Base-by-base conservation (phyloP, 2,888 invertebrate species). In the Zeuzera pyrina region DNA sequence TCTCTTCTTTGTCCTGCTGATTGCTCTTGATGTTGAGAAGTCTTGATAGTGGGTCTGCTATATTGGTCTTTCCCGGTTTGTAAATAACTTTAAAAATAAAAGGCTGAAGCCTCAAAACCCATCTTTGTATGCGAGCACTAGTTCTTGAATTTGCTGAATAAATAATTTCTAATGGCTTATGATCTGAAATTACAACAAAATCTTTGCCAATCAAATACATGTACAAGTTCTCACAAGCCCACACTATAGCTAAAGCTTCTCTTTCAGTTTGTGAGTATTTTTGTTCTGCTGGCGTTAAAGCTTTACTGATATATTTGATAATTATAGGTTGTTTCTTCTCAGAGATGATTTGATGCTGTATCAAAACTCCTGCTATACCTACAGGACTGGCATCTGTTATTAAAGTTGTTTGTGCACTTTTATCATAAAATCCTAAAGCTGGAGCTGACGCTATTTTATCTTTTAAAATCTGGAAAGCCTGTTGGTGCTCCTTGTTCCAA, bases 31-130 rank as follows among this genome's bases (percentile, higher is more conserved):
- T 33, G 8, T 36, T 12, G 2, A 30, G 8, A 2, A 36, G 26
- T 13, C 36, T 22, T 1, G 31, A 34, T 11, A 32, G 1, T 7
- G 36, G 27, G 11, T 39, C 36, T 3, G 35, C 35, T 14, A 35
- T 35, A 10, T 38, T 38, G 12, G 5, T 34, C 21, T 36, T 39
- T 13, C 36, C 36, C 7, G 39, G 34, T 23, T 30, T 34, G 15
- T 39, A 34, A 6, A 27, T 25, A 1, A 39, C 35, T 11, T 39
- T 35, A 16, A 35, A 39, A 6, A 23, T 27, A 26, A 22, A 31
- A 3, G 36, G 23, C 29, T 36, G 36, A 8, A 33, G 31, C 19
- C 36, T 23, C 4, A 36, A 12, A 5, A 31, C 33, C 34, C 36
- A 36, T 16, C 36, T 24, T 25, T 36, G 28, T 8, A 36, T 29